Evolutionary conservation across 2,113 vertebrate species (phyloP).

Genomic region (Nyctereutes procyonoides): DNA sequence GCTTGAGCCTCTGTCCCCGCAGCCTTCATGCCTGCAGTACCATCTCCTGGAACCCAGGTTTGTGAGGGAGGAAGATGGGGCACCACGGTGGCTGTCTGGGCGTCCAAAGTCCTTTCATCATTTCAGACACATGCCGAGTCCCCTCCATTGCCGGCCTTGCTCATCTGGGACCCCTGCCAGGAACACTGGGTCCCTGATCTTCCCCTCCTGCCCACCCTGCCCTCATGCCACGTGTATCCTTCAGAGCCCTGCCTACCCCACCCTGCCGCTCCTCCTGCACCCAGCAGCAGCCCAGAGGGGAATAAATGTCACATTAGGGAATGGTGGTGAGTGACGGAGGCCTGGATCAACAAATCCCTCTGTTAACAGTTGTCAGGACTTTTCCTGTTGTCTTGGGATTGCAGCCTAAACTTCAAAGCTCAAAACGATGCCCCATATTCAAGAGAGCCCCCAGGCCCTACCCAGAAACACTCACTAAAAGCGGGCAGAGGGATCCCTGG

Average conservation of each 20-base stretch:
- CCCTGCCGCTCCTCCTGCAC: background rate
- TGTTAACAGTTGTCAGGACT: background rate
- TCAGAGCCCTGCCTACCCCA: background rate
- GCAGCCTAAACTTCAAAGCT: too few species aligned
- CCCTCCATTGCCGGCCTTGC: background rate
- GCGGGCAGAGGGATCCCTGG: too few species aligned
- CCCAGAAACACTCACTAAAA: too few species aligned
- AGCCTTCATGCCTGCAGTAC: background rate
- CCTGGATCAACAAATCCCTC: rapidly evolving
- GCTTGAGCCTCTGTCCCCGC: background rate
- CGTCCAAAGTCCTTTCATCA: background rate
- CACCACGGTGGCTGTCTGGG: background rate
- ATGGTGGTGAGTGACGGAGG: background rate
- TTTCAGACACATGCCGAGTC: background rate
- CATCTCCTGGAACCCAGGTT: background rate
- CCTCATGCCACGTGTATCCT: background rate
- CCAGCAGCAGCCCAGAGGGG: background rate
- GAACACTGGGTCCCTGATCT: background rate
- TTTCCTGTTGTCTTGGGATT: too few species aligned
- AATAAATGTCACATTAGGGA: rapidly evolving
- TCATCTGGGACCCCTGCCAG: background rate
- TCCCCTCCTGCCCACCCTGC: background rate
- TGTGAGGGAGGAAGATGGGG: too few species aligned
- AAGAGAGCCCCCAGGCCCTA: background rate
- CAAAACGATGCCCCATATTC: too few species aligned